A percentile compares a stretch with the other conserved stretches of the same genome.
Conservation (phyloP, 2,797 vertebrate genomes). For the Rhynchotus rufescens region DNA sequence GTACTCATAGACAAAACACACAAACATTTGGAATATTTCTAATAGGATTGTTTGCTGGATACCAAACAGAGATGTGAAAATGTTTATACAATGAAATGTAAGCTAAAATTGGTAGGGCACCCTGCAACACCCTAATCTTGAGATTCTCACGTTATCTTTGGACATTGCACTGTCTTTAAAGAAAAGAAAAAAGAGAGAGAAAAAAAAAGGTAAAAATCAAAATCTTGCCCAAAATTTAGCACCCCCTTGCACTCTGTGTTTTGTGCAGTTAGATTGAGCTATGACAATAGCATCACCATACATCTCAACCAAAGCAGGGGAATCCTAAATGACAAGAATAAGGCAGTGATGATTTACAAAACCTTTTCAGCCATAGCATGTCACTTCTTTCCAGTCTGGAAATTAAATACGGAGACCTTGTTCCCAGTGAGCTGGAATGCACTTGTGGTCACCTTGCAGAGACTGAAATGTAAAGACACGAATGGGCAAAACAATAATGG, state of each 20-base stretch:
- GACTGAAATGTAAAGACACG: constrained; percentile 35
- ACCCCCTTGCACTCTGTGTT: background rate
- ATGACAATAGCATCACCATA: background rate
- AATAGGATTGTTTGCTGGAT: constrained; percentile 63
- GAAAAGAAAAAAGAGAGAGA: background rate
- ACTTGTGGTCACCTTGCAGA: background rate
- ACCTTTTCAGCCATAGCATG: background rate
- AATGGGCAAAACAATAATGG: background rate
- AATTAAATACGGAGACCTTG: background rate
- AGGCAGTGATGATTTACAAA: background rate
- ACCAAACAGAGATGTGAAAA: constrained; percentile 64
- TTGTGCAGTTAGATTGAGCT: background rate
- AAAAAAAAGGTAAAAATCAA: background rate
- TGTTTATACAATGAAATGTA: background rate
- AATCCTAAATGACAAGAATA: background rate
- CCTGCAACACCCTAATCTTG: background rate
- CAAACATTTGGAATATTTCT: background rate
- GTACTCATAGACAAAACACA: background rate
- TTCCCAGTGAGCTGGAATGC: constrained; percentile 8
- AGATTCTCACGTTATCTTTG: background rate
- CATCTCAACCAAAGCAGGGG: background rate
- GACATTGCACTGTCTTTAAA: background rate
- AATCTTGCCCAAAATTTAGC: background rate
- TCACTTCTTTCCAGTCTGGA: constrained; percentile 12
- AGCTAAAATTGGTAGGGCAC: constrained; percentile 2